These are phyloP conservation scores for Gastrophysa polygoni DNA, from an alignment of 2,888 invertebrate genomes.

Conservation along the genomic window DNA sequence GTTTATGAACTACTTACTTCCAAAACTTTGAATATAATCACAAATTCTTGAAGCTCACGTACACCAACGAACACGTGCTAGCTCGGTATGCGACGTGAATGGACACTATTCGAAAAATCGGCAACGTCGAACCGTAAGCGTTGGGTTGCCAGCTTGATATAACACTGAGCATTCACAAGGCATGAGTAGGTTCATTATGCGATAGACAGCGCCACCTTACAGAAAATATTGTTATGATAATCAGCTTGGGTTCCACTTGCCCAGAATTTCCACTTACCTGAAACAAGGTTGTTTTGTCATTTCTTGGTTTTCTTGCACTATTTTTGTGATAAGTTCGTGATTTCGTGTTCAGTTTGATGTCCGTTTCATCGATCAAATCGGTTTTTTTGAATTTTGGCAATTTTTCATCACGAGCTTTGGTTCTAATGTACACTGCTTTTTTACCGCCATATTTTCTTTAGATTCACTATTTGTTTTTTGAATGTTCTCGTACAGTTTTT, in stretches of 20 bases:
- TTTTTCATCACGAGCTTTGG: background rate
- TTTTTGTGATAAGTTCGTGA: background rate
- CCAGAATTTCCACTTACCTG: constrained; percentile 5
- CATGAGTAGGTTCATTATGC: background rate
- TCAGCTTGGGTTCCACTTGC: constrained; percentile 4
- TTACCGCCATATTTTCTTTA: background rate
- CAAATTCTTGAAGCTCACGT: background rate
- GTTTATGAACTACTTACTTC: background rate
- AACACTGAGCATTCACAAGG: background rate
- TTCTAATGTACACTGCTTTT: background rate
- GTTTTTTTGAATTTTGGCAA: background rate
- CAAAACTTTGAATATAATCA: background rate
- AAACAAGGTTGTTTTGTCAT: background rate
- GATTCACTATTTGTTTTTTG: background rate
- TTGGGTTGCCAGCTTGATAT: background rate
- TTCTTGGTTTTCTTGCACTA: background rate
- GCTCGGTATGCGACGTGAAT: background rate
- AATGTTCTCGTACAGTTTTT: constrained; percentile 5
- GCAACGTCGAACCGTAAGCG: background rate
- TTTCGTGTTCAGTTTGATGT: background rate
- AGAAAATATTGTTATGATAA: background rate
- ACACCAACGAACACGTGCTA: background rate
- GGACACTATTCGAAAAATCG: background rate
- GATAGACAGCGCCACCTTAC: background rate
- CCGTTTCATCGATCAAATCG: background rate